A percentile compares a stretch with the other conserved stretches of the same genome.
These are phyloP conservation scores for Neogale vison DNA, from an alignment of 2,113 vertebrate species.

Conservation along the genomic window DNA sequence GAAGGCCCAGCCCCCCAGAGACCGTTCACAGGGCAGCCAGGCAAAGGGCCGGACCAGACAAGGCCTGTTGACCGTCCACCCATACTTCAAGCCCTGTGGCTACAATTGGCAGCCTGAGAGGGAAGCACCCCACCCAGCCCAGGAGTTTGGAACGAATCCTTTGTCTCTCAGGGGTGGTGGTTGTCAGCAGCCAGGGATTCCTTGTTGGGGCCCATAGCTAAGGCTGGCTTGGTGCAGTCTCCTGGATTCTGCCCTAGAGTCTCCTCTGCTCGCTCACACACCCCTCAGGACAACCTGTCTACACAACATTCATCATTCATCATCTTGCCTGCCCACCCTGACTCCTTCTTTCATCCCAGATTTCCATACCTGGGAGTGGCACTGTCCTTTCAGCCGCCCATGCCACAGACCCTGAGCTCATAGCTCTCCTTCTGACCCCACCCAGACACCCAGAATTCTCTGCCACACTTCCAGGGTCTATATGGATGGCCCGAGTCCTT, in stretches of 20 bases:
- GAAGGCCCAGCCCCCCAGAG: neutral
- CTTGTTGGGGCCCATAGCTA: neutral
- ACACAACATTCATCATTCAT: neutral
- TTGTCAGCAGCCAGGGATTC: too few relatives aligned
- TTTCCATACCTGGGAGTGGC: too few relatives aligned
- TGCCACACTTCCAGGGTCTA: neutral
- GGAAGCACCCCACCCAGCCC: neutral
- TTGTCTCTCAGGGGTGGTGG: neutral
- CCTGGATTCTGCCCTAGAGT: rapidly evolving
- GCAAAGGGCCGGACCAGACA: neutral
- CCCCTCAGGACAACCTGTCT: neutral
- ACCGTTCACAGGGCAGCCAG: neutral
- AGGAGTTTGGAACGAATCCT: neutral
- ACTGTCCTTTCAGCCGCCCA: neutral
- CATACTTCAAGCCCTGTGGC: neutral
- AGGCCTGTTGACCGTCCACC: neutral
- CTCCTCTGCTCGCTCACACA: neutral
- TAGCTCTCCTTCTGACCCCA: neutral
- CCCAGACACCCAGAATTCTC: neutral
- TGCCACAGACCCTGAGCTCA: neutral
- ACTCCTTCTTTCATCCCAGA: neutral
- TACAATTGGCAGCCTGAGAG: neutral
- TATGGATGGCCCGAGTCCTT: neutral
- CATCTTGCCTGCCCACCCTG: rapidly evolving
- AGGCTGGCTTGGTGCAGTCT: neutral